Base-by-base conservation (phyloP, 2,113 vertebrate genomes). In the Grantiella picta region DNA sequence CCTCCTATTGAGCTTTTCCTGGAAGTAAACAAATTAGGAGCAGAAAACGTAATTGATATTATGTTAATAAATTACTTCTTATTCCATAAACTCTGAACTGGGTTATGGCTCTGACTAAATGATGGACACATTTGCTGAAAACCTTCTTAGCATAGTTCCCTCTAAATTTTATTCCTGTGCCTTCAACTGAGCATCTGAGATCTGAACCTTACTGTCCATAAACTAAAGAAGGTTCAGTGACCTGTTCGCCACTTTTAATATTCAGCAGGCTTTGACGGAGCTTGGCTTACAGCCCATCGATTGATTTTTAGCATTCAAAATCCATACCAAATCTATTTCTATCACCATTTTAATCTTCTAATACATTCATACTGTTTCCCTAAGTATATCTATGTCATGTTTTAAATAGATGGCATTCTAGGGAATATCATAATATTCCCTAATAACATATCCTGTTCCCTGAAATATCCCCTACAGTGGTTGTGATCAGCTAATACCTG, bases 31-130 rank as follows among this genome's bases (percentile, higher is more conserved):
- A 92, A 88, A 83, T 16, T 18, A 77, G 33, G 42, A 83, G 47
- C 27, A 63, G 76, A 78, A 93, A 94, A 68, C 12, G 77, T 59
- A 83, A 89, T 5, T 2, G 2, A 77, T 88, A 83, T 22, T 38
- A 89, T 10, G 68, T 78, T 94, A 95, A 92, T 92, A 90, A 88
- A 92, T 90, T 31, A 95, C 76, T 77, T 53, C 28, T 78, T 69
- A 77, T 47, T 90, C 38, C 68, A 82, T 76, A 70, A 91, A 88
- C 22, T 54, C 16, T n/a, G 82, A 85, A 85, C 68, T 53, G 16
- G 35, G 18, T 92, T 73, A 50, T 33, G 29, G 44, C 50, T 54
- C 21, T 61, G 69, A 90, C 24, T 85, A 90, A 88, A 59, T 4
- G 23, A 86, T 23, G 14, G 23, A 69, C 5, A 19, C 11, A 47